Evolutionary conservation across 2,888 invertebrate species (phyloP).

Genomic region (Augochlorella aurata): DNA sequence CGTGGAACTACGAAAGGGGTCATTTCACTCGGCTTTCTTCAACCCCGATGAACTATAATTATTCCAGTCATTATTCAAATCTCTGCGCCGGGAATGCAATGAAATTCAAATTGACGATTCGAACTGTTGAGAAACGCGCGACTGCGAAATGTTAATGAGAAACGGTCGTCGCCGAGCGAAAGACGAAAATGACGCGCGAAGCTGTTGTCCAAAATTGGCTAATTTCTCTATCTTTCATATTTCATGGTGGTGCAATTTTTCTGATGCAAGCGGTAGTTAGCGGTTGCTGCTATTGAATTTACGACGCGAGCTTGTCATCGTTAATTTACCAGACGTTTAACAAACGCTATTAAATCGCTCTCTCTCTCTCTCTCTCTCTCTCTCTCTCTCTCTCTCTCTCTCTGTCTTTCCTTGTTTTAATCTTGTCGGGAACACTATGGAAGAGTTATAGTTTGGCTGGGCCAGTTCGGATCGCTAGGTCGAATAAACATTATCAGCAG

Average conservation of each 20-base stretch:
- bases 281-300: neutral
- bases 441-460: neutral
- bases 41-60: neutral
- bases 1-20: neutral
- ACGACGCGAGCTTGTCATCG: neutral
- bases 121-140: neutral
- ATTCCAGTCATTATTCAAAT: neutral
- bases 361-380: neutral
- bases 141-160: neutral
- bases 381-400: neutral
- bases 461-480: neutral
- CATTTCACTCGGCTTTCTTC: constrained; percentile 13
- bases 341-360: neutral
- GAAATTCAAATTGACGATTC: neutral
- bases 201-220: neutral
- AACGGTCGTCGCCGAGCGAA: neutral
- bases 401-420: neutral
- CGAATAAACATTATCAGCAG: neutral
- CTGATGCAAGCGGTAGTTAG: neutral
- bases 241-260: neutral
- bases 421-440: neutral
- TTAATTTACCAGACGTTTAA: neutral
- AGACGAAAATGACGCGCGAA: neutral
- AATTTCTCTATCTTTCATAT: neutral
- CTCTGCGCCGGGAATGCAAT: neutral